A percentile compares a stretch with the other conserved stretches of the same genome.
These are phyloP conservation scores for Aporrectodea caliginosa DNA, from an alignment of 1,140 invertebrate genomes.

Conservation along the genomic window DNA sequence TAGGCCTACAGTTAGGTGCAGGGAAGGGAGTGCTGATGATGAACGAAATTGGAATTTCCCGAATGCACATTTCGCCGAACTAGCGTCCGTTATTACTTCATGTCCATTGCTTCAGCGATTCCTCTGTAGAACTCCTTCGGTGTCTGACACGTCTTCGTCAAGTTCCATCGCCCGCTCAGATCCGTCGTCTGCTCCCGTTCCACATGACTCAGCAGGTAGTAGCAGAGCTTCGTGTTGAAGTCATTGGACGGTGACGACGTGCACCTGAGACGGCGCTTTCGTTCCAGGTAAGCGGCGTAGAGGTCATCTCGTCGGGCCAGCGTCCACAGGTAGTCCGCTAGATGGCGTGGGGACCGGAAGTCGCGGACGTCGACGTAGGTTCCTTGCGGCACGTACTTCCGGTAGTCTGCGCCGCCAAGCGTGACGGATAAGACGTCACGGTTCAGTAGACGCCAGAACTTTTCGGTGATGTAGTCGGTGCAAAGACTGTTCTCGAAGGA, in stretches of 20 bases:
- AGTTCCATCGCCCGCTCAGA: background rate
- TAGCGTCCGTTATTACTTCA: too few relatives aligned
- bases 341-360: background rate
- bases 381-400: background rate
- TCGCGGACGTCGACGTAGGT: background rate
- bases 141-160: background rate
- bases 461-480: conserved; percentile 15
- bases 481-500: background rate
- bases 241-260: background rate
- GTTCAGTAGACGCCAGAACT: background rate
- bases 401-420: conserved; percentile 6
- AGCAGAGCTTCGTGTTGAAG: background rate
- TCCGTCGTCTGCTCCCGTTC: background rate
- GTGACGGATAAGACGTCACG: background rate
- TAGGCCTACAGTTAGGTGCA: too few relatives aligned
- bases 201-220: background rate
- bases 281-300: background rate
- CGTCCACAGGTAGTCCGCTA: background rate
- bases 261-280: background rate
- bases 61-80: too few relatives aligned
- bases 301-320: background rate
- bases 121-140: background rate
- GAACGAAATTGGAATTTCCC: too few relatives aligned
- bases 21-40: too few relatives aligned
- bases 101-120: background rate